Base-by-base conservation (phyloP, 2,888 invertebrate species). In the Pterobdella sp. region DNA sequence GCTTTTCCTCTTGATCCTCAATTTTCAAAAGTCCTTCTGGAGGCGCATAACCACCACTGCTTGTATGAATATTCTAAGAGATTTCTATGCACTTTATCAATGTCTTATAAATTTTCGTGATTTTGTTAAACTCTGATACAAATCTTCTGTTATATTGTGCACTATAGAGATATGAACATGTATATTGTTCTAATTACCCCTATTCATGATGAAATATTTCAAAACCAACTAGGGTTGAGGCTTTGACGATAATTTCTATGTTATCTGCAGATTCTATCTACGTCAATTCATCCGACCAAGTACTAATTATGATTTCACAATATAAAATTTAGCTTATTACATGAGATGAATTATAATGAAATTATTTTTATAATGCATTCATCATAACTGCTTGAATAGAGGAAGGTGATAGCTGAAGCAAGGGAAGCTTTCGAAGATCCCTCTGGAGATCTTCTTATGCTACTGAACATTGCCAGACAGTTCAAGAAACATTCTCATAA, bases 1-100 rank as follows among this genome's bases (percentile, higher is more conserved):
- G 87, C 88, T 22, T 94, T 94, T 83, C 97, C 97, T 0, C 86
- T 97, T 52, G 94, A 96, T 83, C 96, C 97, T 0, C 88, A 90
- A 77, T 90, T 90, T 82, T 88, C 93, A 14, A 93, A 91, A 85
- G 88, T 91, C 7, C 84, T 94, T 72, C 82, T 94, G 0, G 87
- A 89, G 18, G 91, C 94, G 0, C 87, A 89, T 22, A 88, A 90
- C 74, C 90, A 88, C 79, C 88, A 88, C 34, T 86, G 86, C 78
- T 79, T 84, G 83, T 85, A 80, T 81, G 84, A n/a, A n/a, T n/a
- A n/a, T n/a, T n/a, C n/a, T n/a, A n/a, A n/a, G n/a, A n/a, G n/a
- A n/a, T n/a, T n/a, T n/a, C n/a, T n/a, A n/a, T n/a, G n/a, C n/a
- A n/a, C n/a, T n/a, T n/a, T n/a, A n/a, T n/a, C n/a, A n/a, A n/a